phyloP scores from a whole-genome alignment of 2,888 invertebrate species.

The Hartigia nigra region DNA sequence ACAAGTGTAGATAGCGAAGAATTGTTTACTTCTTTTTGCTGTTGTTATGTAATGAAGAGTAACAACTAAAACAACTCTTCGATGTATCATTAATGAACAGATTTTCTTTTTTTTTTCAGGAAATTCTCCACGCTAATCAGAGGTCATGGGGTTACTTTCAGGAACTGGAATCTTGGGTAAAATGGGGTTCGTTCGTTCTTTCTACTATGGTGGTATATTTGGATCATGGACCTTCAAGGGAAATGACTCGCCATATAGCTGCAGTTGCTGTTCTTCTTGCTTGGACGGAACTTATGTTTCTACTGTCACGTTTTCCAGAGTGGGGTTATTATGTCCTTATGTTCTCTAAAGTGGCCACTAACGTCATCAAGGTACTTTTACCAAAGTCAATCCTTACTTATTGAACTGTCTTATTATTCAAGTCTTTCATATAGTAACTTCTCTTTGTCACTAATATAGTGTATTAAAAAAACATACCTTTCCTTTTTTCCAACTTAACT shows the following conservation, averaged over 20 bases:
- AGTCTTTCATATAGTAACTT: not conserved
- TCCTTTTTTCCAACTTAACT: too few species aligned
- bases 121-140: constrained; percentile 69
- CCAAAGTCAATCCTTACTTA: not conserved
- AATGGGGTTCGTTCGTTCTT: constrained; percentile 67
- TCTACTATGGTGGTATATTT: constrained; percentile 66
- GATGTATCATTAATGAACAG: too few species aligned
- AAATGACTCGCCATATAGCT: constrained; percentile 69
- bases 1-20: too few species aligned
- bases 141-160: constrained; percentile 68
- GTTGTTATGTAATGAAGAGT: too few species aligned
- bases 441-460: not conserved
- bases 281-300: constrained; percentile 71
- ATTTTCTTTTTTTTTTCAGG: constrained; percentile 58
- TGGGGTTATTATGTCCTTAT: constrained; percentile 73
- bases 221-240: constrained; percentile 52
- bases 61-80: too few species aligned
- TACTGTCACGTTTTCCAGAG: constrained; percentile 70
- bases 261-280: constrained; percentile 69
- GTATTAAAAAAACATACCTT: too few species aligned
- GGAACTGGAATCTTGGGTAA: constrained; percentile 71
- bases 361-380: constrained; percentile 68
- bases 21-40: too few species aligned
- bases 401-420: not conserved
- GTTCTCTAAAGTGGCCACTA: constrained; percentile 72